Evolutionary conservation across 2,888 invertebrate genomes (phyloP).

Genomic region (Hyles lineata): DNA sequence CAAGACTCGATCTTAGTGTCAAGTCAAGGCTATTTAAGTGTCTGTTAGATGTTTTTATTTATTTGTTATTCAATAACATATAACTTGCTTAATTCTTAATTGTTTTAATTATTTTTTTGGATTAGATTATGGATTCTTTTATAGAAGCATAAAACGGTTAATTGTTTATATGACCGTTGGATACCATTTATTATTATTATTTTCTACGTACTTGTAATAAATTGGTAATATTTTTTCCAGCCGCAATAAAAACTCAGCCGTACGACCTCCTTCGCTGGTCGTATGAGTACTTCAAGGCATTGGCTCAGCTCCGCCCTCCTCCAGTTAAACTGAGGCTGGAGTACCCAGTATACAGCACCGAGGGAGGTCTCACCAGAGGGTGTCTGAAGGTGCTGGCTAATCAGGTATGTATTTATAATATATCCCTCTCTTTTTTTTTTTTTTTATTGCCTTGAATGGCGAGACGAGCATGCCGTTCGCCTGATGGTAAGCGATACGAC

Average conservation of each 20-base stretch:
- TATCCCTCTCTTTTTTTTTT: background rate
- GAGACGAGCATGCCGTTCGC: too few species aligned
- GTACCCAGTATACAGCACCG: conserved; percentile 88
- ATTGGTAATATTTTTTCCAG: conserved; percentile 61
- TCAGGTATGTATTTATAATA: conserved; percentile 83
- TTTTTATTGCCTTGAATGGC: too few species aligned
- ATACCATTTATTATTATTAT: too few species aligned
- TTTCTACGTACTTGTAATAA: too few species aligned
- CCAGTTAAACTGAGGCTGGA: conserved; percentile 92
- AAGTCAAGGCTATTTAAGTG: too few species aligned
- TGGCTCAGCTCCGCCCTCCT: conserved; percentile 90
- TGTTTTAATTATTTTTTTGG: too few species aligned
- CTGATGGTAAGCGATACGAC: too few species aligned
- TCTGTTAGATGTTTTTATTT: background rate
- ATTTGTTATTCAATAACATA: background rate
- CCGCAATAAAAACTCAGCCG: conserved; percentile 95
- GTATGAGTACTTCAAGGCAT: conserved; percentile 91
- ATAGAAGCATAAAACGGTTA: too few species aligned
- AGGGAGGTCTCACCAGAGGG: conserved; percentile 91
- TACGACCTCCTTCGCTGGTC: conserved; percentile 95
- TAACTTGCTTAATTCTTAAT: too few species aligned
- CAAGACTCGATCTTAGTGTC: background rate
- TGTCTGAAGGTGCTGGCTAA: conserved; percentile 90
- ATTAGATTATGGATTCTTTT: too few species aligned
- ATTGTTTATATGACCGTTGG: too few species aligned